phyloP scores from a whole-genome alignment of 2,113 vertebrate genomes.

The Crotalus viridis region DNA sequence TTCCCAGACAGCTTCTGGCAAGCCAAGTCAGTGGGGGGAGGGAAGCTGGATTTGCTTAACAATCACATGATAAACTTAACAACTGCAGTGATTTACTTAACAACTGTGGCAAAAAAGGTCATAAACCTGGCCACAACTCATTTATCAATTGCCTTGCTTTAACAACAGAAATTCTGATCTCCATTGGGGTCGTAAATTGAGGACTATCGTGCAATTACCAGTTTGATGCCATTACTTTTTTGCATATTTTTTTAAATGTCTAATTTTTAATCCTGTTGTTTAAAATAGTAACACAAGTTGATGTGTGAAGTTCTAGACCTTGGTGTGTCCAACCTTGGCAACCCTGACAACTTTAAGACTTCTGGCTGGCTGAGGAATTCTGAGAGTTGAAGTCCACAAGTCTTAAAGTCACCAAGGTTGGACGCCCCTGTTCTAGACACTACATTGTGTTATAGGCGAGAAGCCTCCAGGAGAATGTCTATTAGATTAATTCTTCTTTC shows the following conservation, averaged over 20 bases:
- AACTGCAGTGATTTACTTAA: neutral
- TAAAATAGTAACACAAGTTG: constrained; percentile 14
- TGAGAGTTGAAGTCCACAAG: neutral
- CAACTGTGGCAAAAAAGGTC: neutral
- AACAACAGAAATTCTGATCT: neutral
- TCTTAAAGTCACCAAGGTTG: neutral
- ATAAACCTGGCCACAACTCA: neutral
- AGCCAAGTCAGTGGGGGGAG: neutral
- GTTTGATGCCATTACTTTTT: neutral
- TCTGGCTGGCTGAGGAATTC: neutral
- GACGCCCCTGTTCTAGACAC: neutral
- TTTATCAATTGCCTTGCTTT: neutral
- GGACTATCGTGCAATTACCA: neutral
- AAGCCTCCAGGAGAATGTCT: neutral
- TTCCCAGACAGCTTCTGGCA: neutral
- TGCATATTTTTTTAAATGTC: neutral
- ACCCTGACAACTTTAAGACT: neutral
- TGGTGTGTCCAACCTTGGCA: neutral
- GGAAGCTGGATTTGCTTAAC: neutral
- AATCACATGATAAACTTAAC: neutral
- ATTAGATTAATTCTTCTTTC: neutral
- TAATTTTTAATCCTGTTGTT: neutral
- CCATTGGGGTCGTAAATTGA: neutral
- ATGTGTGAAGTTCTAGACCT: neutral
- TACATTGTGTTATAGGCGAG: neutral